Base-by-base conservation (phyloP, 2,113 vertebrate genomes). In the Gopherus evgoodei region DNA sequence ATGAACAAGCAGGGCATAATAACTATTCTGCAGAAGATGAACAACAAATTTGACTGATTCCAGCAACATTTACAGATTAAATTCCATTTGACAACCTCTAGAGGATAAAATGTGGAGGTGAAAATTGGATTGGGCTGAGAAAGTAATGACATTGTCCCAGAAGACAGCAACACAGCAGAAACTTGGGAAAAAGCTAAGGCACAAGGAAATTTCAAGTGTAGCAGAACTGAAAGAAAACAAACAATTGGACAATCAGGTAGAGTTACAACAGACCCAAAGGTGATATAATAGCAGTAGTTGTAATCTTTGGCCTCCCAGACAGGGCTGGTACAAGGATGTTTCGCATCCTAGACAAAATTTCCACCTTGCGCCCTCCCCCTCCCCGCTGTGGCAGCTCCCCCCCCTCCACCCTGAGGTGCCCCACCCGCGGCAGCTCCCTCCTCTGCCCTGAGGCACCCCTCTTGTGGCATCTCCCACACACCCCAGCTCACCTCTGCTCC, bases 1-100 rank as follows among this genome's bases (percentile, higher is more conserved):
- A 93, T 21, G 7, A 94, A 52, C 79, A 80, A 86, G 11, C 11
- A 54, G 65, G 53, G 6, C 54, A 76, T 89, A 94, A 93, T 14
- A 65, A 54, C 49, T 47, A 11, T 81, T 53, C 6, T 91, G 90
- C 44, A 91, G 72, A 95, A 86, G 54, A 94, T 65, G 72, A 94
- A 38, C 14, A 83, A 50, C 52, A 84, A 83, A 91, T 93, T 90
- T 92, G 72, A 82, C 57, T 22, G 11, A 91, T 81, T 93, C 52
- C 16, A 17, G 3, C 47, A 78, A 92, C 94, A 50, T 69, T 47
- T 81, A 29, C 49, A 83, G 49, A 79, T 83, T 90, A 88, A 49
- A 2, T 31, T 88, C 93, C 57, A 75, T 57, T 3, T 87, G 29
- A 80, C 93, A 5, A 83, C 2, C 42, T 57, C 22, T 91, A 91